These are phyloP conservation scores for Aegithalos caudatus DNA, from an alignment of 2,113 vertebrate species.

Conservation along the genomic window DNA sequence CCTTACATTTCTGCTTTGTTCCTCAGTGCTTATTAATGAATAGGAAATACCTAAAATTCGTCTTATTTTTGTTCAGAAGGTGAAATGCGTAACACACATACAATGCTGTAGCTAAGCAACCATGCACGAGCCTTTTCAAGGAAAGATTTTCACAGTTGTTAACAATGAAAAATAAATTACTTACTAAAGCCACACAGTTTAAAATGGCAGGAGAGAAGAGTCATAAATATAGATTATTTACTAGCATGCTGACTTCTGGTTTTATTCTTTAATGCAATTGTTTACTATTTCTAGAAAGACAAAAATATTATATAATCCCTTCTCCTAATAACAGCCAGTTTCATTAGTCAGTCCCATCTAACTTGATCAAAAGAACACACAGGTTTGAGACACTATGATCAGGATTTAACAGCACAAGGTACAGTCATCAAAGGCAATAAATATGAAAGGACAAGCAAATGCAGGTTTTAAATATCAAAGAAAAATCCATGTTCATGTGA, in stretches of 20 bases:
- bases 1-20: neutral
- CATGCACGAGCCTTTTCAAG: neutral
- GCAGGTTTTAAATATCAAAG: neutral
- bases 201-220: neutral
- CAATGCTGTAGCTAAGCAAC: slow-evolving; percentile 41
- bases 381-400: neutral
- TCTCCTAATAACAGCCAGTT: neutral
- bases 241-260: neutral
- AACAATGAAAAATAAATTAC: neutral
- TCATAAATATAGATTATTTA: neutral
- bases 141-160: slow-evolving; percentile 6
- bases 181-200: neutral
- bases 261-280: neutral
- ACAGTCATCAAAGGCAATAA: neutral
- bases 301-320: neutral
- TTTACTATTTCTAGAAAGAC: neutral
- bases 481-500: neutral
- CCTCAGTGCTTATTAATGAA: neutral
- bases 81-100: slow-evolving; percentile 20
- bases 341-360: neutral
- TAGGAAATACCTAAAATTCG: neutral
- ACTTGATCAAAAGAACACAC: neutral
- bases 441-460: neutral
- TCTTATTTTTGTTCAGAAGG: slow-evolving; percentile 37
- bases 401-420: neutral